These are phyloP conservation scores for Parnassius glacialis DNA, from an alignment of 2,888 invertebrate genomes.

Conservation along the genomic window DNA sequence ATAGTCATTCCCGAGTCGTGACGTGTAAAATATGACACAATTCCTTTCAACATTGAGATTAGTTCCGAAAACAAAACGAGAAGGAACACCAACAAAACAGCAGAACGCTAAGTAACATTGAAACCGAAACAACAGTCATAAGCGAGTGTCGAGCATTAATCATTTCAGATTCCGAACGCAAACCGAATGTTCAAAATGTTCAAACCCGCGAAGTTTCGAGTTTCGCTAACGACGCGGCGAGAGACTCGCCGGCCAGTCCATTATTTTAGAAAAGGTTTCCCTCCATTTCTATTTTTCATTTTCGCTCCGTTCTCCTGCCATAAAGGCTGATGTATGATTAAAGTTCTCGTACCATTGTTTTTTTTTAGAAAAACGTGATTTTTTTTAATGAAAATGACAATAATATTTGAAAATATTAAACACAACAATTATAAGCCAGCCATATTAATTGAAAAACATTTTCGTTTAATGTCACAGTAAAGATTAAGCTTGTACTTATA, in stretches of 20 bases:
- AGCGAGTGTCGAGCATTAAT: conserved; percentile 52
- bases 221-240: conserved; percentile 65
- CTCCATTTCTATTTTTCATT: conserved; percentile 50
- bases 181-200: conserved; percentile 43
- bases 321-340: conserved; percentile 60
- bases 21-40: conserved; percentile 29
- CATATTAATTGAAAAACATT: too few species aligned
- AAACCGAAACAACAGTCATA: conserved; percentile 43
- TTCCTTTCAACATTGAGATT: conserved; percentile 1
- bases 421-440: too few species aligned
- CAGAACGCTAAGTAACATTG: conserved; percentile 32
- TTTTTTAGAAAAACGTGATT: conserved; percentile 23
- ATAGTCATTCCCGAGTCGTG: neutral
- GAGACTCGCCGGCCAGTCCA: conserved; percentile 64
- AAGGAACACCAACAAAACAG: conserved; percentile 8
- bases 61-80: conserved; percentile 24
- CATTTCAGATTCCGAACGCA: conserved; percentile 52
- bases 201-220: conserved; percentile 49
- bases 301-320: conserved; percentile 46
- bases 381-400: too few species aligned
- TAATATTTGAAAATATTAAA: too few species aligned
- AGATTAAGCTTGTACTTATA: too few species aligned
- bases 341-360: conserved; percentile 47
- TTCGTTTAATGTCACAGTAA: too few species aligned
- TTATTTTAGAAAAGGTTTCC: conserved; percentile 70